Conservation (phyloP, 2,113 vertebrate species). For the Daphoenositta chrysoptera region DNA sequence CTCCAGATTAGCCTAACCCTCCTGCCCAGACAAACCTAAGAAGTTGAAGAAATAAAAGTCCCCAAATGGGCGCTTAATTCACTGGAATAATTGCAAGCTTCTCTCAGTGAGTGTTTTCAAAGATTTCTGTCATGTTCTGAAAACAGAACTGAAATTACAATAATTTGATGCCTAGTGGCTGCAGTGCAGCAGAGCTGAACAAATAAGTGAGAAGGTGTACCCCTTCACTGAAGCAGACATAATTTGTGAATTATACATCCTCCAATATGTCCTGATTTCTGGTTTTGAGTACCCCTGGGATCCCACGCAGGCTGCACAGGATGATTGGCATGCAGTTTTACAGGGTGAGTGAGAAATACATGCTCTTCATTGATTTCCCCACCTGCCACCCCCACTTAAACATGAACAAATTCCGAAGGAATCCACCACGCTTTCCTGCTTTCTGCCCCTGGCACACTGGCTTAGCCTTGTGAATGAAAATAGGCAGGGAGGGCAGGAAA, state of each 20-base stretch:
- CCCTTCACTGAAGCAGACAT: not conserved
- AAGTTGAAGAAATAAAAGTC: not conserved
- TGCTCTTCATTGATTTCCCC: not conserved
- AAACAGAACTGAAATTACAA: not conserved
- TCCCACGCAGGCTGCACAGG: not conserved
- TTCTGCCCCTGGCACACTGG: not conserved
- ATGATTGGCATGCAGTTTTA: not conserved
- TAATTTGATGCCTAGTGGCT: not conserved
- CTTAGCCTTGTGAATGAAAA: not conserved
- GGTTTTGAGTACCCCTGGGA: not conserved
- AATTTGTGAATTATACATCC: not conserved
- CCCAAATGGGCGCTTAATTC: not conserved
- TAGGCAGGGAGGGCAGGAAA: not conserved
- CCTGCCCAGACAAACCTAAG: not conserved
- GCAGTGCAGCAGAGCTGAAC: not conserved
- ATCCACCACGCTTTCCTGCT: not conserved
- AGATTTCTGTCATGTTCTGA: not conserved
- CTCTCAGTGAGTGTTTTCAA: not conserved
- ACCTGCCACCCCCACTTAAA: not conserved
- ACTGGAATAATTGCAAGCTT: not conserved
- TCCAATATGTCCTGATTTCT: not conserved
- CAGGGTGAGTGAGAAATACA: not conserved
- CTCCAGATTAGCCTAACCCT: not conserved
- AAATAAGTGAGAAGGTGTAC: not conserved
- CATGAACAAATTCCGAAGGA: not conserved